Base-by-base conservation (phyloP, 2,113 vertebrate species). In the Lucifuga dentata region DNA sequence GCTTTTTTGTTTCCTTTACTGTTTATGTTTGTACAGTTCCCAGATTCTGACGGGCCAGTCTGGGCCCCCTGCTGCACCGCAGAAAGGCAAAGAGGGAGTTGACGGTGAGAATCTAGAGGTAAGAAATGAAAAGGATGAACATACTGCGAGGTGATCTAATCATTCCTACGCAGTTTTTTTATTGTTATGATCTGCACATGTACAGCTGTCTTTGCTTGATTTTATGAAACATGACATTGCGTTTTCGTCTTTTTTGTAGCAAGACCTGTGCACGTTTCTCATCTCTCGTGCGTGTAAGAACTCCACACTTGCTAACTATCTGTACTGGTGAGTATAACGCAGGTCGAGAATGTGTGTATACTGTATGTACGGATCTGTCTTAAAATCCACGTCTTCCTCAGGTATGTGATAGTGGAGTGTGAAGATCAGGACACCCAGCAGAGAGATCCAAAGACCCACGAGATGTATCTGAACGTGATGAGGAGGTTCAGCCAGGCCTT, bases 391-490 rank as follows among this genome's bases (percentile, higher is more conserved):
- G 36, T 67, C 20, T 10, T 71, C 20, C 11, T 79, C 83, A 99
- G 97, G 98, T 99, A 99, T 51, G 96, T 99, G 57, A 98, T 99
- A 20, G 98, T 99, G 69, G 98, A 99, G 80, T 99, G 96, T 78
- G 97, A 99, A 90, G 97, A 99, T 68, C 97, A 97, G 87, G 98
- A 99, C 88, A 99, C 96, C 2, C 95, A 97, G 84, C 96, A 96
- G 91, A 94, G 98, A 87, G 98, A 99, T 56, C 96, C 96, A 1
- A 98, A 97, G 88, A 99, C 97, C 9, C 95, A 98, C 0, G 96
- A 99, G 77, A 99, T 99, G 98, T 99, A 99, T 86, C 89, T 99
- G 73, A 99, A 98, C 0, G 97, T 99, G 12, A 99, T 99, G 96
- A 93, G 95, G 80, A 90, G 97, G 68, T 99, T 99, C 88, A 99